Percentiles rank a stretch among this genome's conserved stretches.
Conservation (phyloP, 2,797 vertebrate species). For the Hoplostethus atlanticus region DNA sequence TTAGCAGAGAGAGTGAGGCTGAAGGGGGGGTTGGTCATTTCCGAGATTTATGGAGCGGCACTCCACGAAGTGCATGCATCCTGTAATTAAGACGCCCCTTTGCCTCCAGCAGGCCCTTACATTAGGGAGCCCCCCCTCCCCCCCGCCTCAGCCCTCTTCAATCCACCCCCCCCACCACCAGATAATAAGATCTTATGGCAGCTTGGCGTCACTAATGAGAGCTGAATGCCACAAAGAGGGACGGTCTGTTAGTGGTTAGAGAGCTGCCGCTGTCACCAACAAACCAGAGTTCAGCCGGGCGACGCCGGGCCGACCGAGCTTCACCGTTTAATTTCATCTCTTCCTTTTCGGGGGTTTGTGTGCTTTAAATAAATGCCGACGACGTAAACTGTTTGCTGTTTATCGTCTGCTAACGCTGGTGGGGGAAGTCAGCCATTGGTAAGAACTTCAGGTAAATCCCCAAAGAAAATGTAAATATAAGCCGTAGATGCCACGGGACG, state of each 20-base stretch:
- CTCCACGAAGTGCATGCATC: slow-evolving; percentile 85
- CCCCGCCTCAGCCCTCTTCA: slow-evolving; percentile 41
- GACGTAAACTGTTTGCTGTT: too few species aligned
- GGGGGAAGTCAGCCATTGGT: not conserved
- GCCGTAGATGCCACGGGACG: too few species aligned
- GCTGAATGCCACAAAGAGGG: slow-evolving; percentile 67
- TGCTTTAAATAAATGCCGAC: too few species aligned
- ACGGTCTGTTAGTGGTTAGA: slow-evolving; percentile 59
- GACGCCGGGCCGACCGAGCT: not conserved
- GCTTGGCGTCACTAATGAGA: slow-evolving; percentile 79
- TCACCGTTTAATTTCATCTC: too few species aligned
- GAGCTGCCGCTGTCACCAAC: slow-evolving; percentile 38
- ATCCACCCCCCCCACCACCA: slow-evolving; percentile 41
- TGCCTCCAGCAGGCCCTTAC: slow-evolving; percentile 74
- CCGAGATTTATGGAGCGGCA: slow-evolving; percentile 83
- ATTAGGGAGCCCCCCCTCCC: slow-evolving; percentile 67
- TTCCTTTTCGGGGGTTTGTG: too few species aligned
- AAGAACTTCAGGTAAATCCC: not conserved
- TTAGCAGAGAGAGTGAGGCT: slow-evolving; percentile 20
- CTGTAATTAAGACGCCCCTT: slow-evolving; percentile 86
- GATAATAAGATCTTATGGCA: slow-evolving; percentile 77
- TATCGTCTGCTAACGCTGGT: too few species aligned
- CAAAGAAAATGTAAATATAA: not conserved
- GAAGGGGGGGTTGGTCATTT: slow-evolving; percentile 59
- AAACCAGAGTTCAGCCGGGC: slow-evolving; percentile 10